Evolutionary conservation across 2,113 vertebrate species (phyloP).

Genomic region (Salvelinus alpinus): DNA sequence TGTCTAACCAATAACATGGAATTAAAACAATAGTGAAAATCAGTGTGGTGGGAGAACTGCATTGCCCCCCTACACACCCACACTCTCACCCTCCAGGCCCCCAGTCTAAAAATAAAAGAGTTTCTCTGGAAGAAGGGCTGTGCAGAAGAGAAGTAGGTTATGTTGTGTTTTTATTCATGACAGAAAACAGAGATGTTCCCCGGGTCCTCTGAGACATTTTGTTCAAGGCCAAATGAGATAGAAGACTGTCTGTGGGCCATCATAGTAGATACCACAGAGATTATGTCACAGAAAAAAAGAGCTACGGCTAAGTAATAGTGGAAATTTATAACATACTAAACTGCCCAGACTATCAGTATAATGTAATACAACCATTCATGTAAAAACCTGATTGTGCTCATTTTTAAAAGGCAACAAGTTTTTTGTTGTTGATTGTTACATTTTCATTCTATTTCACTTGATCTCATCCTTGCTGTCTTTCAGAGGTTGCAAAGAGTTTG

Average conservation of each 20-base stretch:
- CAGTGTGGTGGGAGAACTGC: constrained; percentile 20
- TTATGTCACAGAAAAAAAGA: constrained; percentile 40
- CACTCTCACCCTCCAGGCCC: too few relatives aligned
- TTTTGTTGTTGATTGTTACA: background rate
- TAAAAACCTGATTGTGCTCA: background rate
- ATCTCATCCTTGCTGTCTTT: background rate
- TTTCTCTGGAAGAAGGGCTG: constrained; percentile 16
- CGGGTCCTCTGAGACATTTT: constrained; percentile 65
- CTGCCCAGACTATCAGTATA: too few relatives aligned
- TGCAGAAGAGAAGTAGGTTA: constrained; percentile 66
- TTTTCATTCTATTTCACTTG: background rate
- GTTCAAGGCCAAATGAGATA: constrained; percentile 65
- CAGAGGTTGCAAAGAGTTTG: too few relatives aligned
- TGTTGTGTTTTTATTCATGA: constrained; percentile 60
- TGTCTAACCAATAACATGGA: constrained; percentile 58
- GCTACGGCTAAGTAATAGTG: background rate
- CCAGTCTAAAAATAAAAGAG: constrained; percentile 4
- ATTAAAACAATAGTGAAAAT: constrained; percentile 45
- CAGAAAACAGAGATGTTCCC: constrained; percentile 66
- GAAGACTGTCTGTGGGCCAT: constrained; percentile 48
- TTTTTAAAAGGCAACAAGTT: background rate
- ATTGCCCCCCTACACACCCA: too few relatives aligned
- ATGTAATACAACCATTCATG: too few relatives aligned
- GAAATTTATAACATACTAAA: background rate
- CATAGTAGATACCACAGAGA: constrained; percentile 56